Base-by-base conservation (phyloP, 1,140 invertebrate species). In the Caerostris extrusa region DNA sequence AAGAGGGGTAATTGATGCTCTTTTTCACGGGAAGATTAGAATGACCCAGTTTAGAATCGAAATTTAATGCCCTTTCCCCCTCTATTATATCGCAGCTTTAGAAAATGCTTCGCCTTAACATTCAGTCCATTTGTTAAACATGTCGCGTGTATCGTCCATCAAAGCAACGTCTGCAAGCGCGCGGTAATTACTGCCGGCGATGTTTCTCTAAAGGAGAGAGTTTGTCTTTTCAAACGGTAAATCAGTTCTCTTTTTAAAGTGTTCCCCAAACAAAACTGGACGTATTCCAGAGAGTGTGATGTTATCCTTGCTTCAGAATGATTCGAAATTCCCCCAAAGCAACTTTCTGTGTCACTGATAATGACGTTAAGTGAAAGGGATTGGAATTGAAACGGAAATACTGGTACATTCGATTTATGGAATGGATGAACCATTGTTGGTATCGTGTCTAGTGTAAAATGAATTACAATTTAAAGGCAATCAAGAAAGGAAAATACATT, bases 91-190 rank as follows among this genome's bases (percentile, higher is more conserved):
- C 69, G 50, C 7, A 3, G 19, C 19, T 50, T 50, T 34, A 77
- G 69, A 77, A 77, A 77, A 77, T 77, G 19, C 34, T 50, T 77
- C 69, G 69, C 69, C 69, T 77, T 77, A 77, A 77, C 69, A 10
- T 34, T 34, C 69, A 7, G 50, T 77, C 69, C 69, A 77, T 77
- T 77, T 50, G 69, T 10, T 77, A 77, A 34, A 77, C 7, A 77
- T 34, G 69, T 77, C 69, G 69, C 69, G 19, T 7, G 50, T 34
- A 34, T 34, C 69, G 19, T 77, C 19, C 69, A 77, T 77, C 69
- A 77, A 77, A 77, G 69, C 1, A 19, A 77, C 69, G 34, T 77
- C 50, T 77, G 69, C 61, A 14, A 67, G 61, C 19, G 8, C 34
- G 19, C n/a, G 69, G 50, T 77, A 77, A 77, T 77, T 77, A 77